Conservation (phyloP, 92 coral and sea anemone genomes). For the Bergia sp. region DNA sequence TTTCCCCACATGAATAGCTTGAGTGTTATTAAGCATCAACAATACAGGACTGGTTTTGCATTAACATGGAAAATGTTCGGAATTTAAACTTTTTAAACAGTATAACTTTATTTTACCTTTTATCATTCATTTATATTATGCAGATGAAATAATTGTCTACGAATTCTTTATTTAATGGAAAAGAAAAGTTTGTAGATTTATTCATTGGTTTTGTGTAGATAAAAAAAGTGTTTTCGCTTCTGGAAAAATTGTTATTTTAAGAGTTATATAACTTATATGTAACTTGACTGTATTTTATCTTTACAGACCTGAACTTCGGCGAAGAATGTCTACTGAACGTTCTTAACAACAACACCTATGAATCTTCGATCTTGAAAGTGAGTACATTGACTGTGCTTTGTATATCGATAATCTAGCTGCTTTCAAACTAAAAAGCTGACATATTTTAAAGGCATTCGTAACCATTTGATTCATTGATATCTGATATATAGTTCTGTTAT, state of each 20-base stretch:
- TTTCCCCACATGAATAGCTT: too few species aligned
- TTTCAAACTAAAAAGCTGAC: background rate
- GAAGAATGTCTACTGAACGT: conserved; percentile 54
- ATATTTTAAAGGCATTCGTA: background rate
- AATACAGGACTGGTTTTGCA: too few species aligned
- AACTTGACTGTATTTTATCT: background rate
- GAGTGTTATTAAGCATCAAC: too few species aligned
- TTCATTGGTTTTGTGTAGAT: background rate
- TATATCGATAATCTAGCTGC: background rate
- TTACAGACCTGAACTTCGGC: conserved; percentile 64
- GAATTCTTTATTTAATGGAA: background rate
- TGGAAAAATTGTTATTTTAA: too few species aligned
- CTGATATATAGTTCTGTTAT: too few species aligned
- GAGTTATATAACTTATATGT: too few species aligned
- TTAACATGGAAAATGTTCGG: too few species aligned
- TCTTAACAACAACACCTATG: conserved; percentile 69
- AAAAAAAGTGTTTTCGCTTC: background rate
- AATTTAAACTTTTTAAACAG: too few species aligned
- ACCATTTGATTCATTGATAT: background rate
- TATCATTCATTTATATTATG: too few species aligned
- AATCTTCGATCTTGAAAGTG: conserved; percentile 80
- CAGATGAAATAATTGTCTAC: background rate
- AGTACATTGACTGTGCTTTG: background rate
- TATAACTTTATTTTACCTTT: too few species aligned
- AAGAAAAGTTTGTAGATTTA: background rate